phyloP scores from a whole-genome alignment of 2,113 vertebrate species.

The Istiophorus platypterus region DNA sequence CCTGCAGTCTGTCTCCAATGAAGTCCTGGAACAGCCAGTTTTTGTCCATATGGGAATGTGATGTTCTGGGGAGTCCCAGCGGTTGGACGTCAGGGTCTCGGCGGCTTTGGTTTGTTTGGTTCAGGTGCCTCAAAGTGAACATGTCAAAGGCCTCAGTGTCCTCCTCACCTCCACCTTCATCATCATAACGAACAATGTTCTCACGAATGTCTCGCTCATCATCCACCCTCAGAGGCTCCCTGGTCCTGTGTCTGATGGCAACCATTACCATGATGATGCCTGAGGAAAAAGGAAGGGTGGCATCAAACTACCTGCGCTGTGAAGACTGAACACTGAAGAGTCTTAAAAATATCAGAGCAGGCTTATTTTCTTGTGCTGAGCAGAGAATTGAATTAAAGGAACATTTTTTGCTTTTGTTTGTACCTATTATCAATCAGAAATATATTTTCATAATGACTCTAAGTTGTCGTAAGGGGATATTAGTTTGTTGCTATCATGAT shows the following conservation, averaged over 20 bases:
- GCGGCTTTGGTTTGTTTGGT: constrained; percentile 65
- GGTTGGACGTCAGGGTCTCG: fast-evolving
- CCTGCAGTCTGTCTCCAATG: constrained; percentile 90
- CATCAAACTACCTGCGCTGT: background rate
- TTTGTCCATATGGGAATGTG: fast-evolving
- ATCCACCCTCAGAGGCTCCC: constrained; percentile 89
- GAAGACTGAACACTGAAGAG: no score
- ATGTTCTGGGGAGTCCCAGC: background rate
- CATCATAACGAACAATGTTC: constrained; percentile 93
- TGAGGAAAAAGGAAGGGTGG: constrained; percentile 23
- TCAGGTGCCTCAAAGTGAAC: constrained; percentile 89
- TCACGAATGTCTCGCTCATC: constrained; percentile 91
- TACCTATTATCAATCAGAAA: background rate
- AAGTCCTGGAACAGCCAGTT: constrained; percentile 70
- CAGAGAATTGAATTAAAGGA: no score
- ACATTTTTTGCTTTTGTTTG: no score
- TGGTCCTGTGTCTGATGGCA: constrained; percentile 74
- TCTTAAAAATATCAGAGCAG: no score
- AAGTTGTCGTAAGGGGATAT: no score
- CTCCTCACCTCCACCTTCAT: constrained; percentile 94
- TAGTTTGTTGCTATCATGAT: background rate
- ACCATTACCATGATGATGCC: constrained; percentile 30
- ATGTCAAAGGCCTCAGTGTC: constrained; percentile 96
- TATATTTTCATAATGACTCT: background rate
- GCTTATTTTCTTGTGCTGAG: no score